Conservation (phyloP, 1,140 invertebrate genomes). For the Lerema accius region DNA sequence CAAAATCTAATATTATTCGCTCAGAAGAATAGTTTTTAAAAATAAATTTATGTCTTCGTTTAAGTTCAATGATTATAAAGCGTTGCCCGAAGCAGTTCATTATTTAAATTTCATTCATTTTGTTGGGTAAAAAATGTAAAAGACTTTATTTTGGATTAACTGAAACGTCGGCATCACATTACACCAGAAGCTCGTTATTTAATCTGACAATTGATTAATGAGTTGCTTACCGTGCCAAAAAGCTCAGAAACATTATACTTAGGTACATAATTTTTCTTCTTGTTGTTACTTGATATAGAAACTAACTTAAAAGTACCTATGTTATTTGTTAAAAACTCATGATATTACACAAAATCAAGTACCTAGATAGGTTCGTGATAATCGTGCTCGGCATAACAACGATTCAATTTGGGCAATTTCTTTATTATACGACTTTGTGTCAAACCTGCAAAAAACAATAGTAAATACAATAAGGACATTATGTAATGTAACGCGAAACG, state of each 20-base stretch:
- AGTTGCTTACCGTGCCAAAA: not conserved
- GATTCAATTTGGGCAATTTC: no score
- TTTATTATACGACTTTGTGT: no score
- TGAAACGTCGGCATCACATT: constrained; percentile 4
- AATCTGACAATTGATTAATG: constrained; percentile 11
- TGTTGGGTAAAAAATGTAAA: no score
- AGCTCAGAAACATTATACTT: not conserved
- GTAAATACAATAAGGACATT: no score
- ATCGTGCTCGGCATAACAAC: no score
- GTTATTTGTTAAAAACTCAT: not conserved
- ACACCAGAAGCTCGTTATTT: constrained; percentile 19
- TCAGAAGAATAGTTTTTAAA: constrained; percentile 3
- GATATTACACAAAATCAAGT: not conserved
- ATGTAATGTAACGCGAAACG: no score
- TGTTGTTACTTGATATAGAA: no score
- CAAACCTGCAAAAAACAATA: no score
- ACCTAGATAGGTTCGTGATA: no score
- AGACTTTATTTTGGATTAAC: constrained; percentile 10
- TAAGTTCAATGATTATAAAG: no score
- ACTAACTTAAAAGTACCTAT: constrained; percentile 1
- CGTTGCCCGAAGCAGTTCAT: not conserved
- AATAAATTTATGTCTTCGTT: no score
- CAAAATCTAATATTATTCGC: constrained; percentile 5
- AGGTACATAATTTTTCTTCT: not conserved
- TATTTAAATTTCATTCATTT: constrained; percentile 6